Conservation (phyloP, 2,113 vertebrate species). For the Saimiri boliviensis region DNA sequence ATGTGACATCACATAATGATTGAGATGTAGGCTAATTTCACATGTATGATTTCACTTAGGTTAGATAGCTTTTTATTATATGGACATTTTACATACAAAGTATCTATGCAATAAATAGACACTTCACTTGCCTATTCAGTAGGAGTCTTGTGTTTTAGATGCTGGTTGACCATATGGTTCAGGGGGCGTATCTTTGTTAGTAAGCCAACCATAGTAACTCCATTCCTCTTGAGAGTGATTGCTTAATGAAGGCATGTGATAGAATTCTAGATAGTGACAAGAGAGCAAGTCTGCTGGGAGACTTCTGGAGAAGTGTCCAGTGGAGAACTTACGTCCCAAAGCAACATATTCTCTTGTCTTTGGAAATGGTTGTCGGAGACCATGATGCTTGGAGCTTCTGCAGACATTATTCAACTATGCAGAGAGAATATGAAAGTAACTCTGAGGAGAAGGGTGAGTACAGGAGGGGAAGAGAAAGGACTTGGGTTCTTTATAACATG, state of each 20-base stretch:
- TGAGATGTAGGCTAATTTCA: neutral
- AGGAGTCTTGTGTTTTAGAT: neutral
- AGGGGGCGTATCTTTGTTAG: neutral
- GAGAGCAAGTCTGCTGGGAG: neutral
- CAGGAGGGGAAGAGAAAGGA: neutral
- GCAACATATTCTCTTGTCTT: neutral
- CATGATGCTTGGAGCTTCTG: neutral
- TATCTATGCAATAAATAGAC: neutral
- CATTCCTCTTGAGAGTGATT: neutral
- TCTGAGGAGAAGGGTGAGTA: neutral
- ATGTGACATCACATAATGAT: neutral
- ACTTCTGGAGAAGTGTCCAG: neutral
- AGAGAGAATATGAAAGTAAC: neutral
- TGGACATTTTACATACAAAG: neutral
- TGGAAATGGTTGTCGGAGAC: neutral
- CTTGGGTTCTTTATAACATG: neutral
- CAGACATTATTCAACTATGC: neutral
- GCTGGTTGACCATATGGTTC: neutral
- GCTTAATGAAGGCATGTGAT: neutral
- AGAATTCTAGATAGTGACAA: neutral
- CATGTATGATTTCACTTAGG: neutral
- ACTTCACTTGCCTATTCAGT: neutral
- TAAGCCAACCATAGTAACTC: neutral
- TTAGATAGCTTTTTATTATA: neutral
- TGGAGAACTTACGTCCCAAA: neutral